These are phyloP conservation scores for Metopia argyrocephala DNA, from an alignment of 2,888 invertebrate genomes.

Conservation along the genomic window DNA sequence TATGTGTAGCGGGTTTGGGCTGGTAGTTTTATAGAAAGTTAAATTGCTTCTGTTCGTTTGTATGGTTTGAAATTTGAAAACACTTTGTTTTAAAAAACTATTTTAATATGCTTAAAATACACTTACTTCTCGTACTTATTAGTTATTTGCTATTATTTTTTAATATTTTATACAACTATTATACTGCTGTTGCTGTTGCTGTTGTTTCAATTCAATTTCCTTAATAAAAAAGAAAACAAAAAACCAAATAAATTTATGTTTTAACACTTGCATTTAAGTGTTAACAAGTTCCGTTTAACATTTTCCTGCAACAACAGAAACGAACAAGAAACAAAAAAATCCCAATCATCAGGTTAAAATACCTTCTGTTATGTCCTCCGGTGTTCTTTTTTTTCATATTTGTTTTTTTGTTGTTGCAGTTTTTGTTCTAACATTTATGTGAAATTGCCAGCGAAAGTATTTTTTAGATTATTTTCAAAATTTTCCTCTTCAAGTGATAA, in stretches of 20 bases:
- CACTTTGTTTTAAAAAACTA: too few species aligned
- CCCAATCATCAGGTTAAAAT: constrained; percentile 34
- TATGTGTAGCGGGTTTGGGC: too few species aligned
- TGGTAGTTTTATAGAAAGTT: too few species aligned
- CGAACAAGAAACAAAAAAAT: constrained; percentile 40
- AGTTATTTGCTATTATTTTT: neutral
- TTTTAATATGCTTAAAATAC: too few species aligned
- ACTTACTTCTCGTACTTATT: neutral
- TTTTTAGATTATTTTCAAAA: neutral
- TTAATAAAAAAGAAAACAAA: neutral
- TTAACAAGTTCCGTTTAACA: constrained; percentile 58
- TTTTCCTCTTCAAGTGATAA: neutral
- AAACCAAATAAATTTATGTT: constrained; percentile 35
- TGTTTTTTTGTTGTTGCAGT: neutral
- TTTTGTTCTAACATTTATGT: constrained; percentile 5
- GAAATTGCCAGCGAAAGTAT: neutral
- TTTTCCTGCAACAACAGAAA: constrained; percentile 27
- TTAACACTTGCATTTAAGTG: constrained; percentile 53
- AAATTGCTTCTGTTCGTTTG: too few species aligned
- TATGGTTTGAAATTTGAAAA: too few species aligned
- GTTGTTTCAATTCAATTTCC: too few species aligned
- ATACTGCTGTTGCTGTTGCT: neutral
- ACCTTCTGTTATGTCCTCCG: constrained; percentile 11
- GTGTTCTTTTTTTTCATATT: neutral
- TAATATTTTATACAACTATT: neutral